Conservation (phyloP, 2,888 invertebrate species). For the Coremacera marginata region DNA sequence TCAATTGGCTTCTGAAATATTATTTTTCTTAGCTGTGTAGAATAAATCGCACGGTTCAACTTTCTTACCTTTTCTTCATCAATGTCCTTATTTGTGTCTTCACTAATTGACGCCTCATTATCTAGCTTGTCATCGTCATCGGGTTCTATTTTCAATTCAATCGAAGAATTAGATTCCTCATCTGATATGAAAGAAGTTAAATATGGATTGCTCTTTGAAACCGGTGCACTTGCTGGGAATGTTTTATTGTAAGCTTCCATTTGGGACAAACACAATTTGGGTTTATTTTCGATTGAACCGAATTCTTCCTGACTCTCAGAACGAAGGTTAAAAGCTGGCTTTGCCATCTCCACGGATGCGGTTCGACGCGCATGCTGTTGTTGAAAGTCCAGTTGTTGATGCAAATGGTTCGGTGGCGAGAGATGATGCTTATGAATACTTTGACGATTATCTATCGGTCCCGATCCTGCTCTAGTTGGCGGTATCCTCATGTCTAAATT, state of each 20-base stretch:
- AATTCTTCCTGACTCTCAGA: slow-evolving; percentile 18
- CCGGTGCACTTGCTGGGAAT: slow-evolving; percentile 33
- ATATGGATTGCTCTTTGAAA: slow-evolving; percentile 15
- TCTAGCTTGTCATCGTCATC: slow-evolving; percentile 40
- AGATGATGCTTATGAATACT: slow-evolving; percentile 44
- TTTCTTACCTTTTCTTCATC: slow-evolving; percentile 65
- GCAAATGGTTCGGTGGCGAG: slow-evolving; percentile 51
- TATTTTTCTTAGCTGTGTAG: not conserved
- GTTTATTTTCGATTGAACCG: slow-evolving; percentile 12
- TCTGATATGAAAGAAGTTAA: slow-evolving; percentile 45
- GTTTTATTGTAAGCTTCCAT: slow-evolving; percentile 24
- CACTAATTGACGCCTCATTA: slow-evolving; percentile 48
- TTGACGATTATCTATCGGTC: not conserved
- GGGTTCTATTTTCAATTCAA: slow-evolving; percentile 48
- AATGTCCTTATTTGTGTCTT: slow-evolving; percentile 46
- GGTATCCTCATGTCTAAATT: slow-evolving; percentile 71
- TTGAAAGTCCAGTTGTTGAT: slow-evolving; percentile 47
- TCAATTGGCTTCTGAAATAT: slow-evolving; percentile 64
- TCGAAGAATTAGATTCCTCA: slow-evolving; percentile 50
- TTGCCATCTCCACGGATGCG: not conserved
- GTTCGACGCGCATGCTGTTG: not conserved
- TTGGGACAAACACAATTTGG: slow-evolving; percentile 16
- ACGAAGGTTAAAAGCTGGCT: not conserved
- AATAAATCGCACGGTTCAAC: not conserved
- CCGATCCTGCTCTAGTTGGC: slow-evolving; percentile 53